These are phyloP conservation scores for Characodon lateralis DNA, from an alignment of 2,797 vertebrate species.

Conservation along the genomic window DNA sequence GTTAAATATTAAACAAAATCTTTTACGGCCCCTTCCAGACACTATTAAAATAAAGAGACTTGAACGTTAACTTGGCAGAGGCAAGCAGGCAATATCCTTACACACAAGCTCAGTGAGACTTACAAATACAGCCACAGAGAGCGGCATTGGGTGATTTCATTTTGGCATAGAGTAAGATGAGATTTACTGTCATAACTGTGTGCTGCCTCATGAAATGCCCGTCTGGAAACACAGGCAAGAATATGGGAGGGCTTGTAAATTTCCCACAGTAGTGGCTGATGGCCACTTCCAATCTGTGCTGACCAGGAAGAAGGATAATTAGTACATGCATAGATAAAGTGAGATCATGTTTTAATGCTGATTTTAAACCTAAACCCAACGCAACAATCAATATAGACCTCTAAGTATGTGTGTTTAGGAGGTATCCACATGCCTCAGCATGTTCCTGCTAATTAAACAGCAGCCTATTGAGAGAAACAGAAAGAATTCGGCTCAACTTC, in stretches of 20 bases:
- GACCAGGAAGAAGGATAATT: slow-evolving; percentile 90
- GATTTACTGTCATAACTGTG: slow-evolving; percentile 85
- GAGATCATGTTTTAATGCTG: slow-evolving; percentile 89
- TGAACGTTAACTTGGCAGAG: slow-evolving; percentile 72
- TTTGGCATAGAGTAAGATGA: slow-evolving; percentile 70
- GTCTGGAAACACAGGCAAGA: slow-evolving; percentile 82
- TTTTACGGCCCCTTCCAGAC: slow-evolving; percentile 78
- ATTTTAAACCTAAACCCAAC: slow-evolving; percentile 85
- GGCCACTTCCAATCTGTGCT: slow-evolving; percentile 91
- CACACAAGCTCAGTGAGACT: slow-evolving; percentile 59
- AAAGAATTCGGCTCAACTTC: slow-evolving; percentile 57
- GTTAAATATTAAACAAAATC: slow-evolving; percentile 73
- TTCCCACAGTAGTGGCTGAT: slow-evolving; percentile 85
- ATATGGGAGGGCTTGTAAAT: slow-evolving; percentile 87
- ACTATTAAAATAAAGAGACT: slow-evolving; percentile 79
- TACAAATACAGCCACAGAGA: slow-evolving; percentile 65
- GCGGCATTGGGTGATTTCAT: slow-evolving; percentile 68
- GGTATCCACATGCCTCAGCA: slow-evolving; percentile 36
- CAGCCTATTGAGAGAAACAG: slow-evolving; percentile 68
- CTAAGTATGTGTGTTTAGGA: slow-evolving; percentile 29
- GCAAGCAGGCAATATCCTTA: slow-evolving; percentile 49
- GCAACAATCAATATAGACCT: slow-evolving; percentile 47
- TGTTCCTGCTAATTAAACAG: slow-evolving; percentile 72
- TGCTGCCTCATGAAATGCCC: slow-evolving; percentile 89
- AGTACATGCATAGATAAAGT: slow-evolving; percentile 95